These are phyloP conservation scores for Coremacera marginata DNA, from an alignment of 2,888 invertebrate species.

Conservation along the genomic window DNA sequence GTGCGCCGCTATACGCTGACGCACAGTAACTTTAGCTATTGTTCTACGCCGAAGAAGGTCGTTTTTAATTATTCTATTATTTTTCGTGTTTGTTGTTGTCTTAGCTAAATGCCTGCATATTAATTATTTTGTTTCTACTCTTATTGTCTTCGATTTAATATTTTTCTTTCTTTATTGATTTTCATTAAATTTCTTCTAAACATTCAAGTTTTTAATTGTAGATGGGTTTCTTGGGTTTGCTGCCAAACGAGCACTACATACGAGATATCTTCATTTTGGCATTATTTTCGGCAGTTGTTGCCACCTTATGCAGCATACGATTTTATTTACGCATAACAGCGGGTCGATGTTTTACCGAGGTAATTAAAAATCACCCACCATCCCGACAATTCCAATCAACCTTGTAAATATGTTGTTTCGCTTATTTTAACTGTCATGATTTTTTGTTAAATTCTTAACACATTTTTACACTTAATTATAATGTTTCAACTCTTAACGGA, in stretches of 20 bases:
- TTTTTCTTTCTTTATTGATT: no score
- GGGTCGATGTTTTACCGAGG: slow-evolving; percentile 64
- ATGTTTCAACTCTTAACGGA: no score
- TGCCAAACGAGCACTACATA: slow-evolving; percentile 59
- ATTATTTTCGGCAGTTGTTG: slow-evolving; percentile 56
- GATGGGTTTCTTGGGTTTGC: slow-evolving; percentile 62
- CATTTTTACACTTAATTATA: not conserved
- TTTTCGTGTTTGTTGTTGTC: no score
- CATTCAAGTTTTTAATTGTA: slow-evolving; percentile 49
- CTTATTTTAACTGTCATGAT: not conserved
- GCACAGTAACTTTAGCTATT: no score
- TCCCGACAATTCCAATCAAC: not conserved
- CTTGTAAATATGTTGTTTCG: not conserved
- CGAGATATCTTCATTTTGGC: slow-evolving; percentile 59
- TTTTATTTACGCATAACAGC: slow-evolving; percentile 65
- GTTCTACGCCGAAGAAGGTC: no score
- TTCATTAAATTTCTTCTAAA: no score
- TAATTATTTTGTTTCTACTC: no score
- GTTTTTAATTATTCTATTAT: no score
- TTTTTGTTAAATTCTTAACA: not conserved
- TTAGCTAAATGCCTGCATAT: no score
- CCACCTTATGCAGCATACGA: slow-evolving; percentile 62
- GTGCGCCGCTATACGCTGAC: no score
- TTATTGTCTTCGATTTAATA: no score
- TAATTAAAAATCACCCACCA: slow-evolving; percentile 47